A percentile compares a stretch with the other conserved stretches of the same genome.
phyloP scores from a whole-genome alignment of 1,140 invertebrate genomes.

The Drosophila auraria region DNA sequence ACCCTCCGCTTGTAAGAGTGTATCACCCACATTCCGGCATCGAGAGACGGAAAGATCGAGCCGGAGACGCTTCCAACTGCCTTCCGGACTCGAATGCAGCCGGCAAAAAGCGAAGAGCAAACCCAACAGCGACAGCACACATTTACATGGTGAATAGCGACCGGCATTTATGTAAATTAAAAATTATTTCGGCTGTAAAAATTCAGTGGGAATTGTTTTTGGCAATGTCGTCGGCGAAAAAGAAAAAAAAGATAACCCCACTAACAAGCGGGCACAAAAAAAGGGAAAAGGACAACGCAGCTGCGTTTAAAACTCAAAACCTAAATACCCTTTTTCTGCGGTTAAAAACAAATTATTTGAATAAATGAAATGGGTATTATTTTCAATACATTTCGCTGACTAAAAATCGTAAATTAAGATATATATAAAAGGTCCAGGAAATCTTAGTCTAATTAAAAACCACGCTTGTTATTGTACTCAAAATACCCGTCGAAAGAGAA shows the following conservation, averaged over 20 bases:
- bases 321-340: neutral
- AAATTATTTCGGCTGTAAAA: conserved; percentile 80
- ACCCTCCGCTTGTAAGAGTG: neutral
- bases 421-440: no score
- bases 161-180: conserved; percentile 81
- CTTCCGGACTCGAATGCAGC: conserved; percentile 39
- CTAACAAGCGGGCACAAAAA: conserved; percentile 6
- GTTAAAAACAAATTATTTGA: neutral
- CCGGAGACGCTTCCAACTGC: conserved; percentile 42
- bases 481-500: neutral
- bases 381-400: neutral
- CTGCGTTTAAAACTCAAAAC: neutral
- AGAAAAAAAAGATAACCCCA: conserved; percentile 12
- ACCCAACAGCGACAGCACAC: conserved; percentile 21
- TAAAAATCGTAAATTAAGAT: neutral
- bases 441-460: no score
- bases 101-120: conserved; percentile 20
- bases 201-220: conserved; percentile 80
- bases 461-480: neutral
- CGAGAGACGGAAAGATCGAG: conserved; percentile 1
- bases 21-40: conserved; percentile 14
- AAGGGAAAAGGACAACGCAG: conserved; percentile 10
- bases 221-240: conserved; percentile 45
- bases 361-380: no score
- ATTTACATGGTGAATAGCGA: conserved; percentile 37